Conservation (phyloP, 2,113 vertebrate genomes). For the Neogobius melanostomus region DNA sequence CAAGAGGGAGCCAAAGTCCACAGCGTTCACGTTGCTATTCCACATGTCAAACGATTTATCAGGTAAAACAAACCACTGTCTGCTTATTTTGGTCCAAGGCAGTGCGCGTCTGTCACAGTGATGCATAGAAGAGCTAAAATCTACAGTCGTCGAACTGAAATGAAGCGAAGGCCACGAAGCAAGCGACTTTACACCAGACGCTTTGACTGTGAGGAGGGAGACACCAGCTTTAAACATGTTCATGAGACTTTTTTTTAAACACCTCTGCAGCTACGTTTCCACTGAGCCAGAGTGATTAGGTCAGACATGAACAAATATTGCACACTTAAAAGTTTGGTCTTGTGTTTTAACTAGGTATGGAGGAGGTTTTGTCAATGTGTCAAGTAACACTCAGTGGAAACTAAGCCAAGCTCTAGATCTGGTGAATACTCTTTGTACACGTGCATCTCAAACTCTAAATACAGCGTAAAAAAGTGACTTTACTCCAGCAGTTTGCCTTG, state of each 20-base stretch:
- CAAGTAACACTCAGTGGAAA: too few species aligned
- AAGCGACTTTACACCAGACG: conserved; percentile 21
- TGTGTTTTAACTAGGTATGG: too few species aligned
- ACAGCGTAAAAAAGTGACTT: too few species aligned
- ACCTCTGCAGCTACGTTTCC: background rate
- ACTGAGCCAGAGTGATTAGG: too few species aligned
- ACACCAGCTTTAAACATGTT: background rate
- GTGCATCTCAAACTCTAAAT: too few species aligned
- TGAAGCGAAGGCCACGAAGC: conserved; percentile 59
- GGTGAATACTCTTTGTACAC: background rate
- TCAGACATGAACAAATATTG: too few species aligned
- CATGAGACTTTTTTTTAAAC: background rate
- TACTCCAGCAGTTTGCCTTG: too few species aligned
- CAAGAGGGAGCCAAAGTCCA: too few species aligned
- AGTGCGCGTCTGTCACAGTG: conserved; percentile 72
- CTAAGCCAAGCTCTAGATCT: too few species aligned
- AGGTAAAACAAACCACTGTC: conserved; percentile 20
- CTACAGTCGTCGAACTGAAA: conserved; percentile 2
- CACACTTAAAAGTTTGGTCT: too few species aligned
- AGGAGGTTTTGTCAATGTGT: too few species aligned
- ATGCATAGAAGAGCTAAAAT: conserved; percentile 51
- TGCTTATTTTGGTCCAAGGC: conserved; percentile 52
- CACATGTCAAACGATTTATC: background rate
- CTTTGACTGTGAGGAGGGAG: conserved; percentile 12
- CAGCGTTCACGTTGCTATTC: too few species aligned